These are phyloP conservation scores for Bubo bubo DNA, from an alignment of 2,113 vertebrate species.

Conservation along the genomic window DNA sequence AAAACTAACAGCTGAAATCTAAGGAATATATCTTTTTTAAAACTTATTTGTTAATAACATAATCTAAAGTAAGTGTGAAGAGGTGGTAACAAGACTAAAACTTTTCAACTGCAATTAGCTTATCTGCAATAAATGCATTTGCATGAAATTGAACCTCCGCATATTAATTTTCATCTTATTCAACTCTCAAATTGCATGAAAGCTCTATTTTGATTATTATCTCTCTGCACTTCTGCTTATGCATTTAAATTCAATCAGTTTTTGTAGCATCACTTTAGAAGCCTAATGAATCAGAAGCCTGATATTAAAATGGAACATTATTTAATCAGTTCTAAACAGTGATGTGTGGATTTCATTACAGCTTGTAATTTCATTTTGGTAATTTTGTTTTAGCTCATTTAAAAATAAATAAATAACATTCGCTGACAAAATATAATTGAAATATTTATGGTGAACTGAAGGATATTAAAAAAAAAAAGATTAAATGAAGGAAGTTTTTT, in stretches of 20 bases:
- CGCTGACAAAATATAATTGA: not conserved
- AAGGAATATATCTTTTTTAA: not conserved
- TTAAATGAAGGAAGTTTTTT: not conserved
- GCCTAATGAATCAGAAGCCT: not conserved
- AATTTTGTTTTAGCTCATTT: not conserved
- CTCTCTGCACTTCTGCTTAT: not conserved
- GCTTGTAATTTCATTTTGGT: not conserved
- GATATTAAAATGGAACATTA: conserved; percentile 17
- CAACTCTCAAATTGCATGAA: not conserved
- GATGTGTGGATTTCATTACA: conserved; percentile 33
- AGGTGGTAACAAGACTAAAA: not conserved
- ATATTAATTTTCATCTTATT: not conserved
- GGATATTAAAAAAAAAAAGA: not conserved
- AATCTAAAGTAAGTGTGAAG: not conserved
- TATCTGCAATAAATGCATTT: not conserved
- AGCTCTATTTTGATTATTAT: not conserved
- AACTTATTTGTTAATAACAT: not conserved
- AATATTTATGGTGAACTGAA: not conserved
- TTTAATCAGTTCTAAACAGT: conserved; percentile 29
- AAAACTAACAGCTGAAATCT: not conserved
- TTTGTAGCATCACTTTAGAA: not conserved
- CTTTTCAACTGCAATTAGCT: not conserved
- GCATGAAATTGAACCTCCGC: not conserved
- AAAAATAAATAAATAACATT: not conserved
- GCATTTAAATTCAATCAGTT: conserved; percentile 21